phyloP scores from a whole-genome alignment of 2,113 vertebrate species.

The Chroicocephalus ridibundus region DNA sequence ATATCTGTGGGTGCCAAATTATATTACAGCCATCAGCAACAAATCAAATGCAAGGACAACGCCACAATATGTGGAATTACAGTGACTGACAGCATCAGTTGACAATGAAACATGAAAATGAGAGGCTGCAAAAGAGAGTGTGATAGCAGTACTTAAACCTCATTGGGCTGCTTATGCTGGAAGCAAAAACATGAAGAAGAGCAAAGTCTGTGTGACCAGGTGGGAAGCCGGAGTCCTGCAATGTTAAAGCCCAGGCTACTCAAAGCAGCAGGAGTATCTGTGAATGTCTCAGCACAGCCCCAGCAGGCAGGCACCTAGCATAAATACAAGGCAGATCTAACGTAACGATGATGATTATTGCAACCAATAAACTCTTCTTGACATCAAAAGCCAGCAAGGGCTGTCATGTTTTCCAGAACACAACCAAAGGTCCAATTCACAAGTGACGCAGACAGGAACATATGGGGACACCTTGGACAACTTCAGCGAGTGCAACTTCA shows the following conservation, averaged over 20 bases:
- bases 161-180: not conserved
- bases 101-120: not conserved
- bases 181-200: not conserved
- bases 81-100: not conserved
- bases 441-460: not conserved
- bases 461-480: accelerated
- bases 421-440: not conserved
- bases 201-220: not conserved
- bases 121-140: not conserved
- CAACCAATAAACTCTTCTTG: not conserved
- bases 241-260: not conserved
- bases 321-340: not conserved
- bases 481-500: not conserved
- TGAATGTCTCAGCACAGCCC: not conserved
- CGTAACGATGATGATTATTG: not conserved
- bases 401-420: not conserved
- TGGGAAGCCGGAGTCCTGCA: not conserved
- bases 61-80: not conserved
- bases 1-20: not conserved
- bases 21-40: not conserved
- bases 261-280: not conserved
- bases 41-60: not conserved
- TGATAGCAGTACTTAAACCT: not conserved
- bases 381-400: not conserved
- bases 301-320: not conserved